Conservation (phyloP, 2,888 invertebrate species). For the Caenorhabditis japonica region DNA sequence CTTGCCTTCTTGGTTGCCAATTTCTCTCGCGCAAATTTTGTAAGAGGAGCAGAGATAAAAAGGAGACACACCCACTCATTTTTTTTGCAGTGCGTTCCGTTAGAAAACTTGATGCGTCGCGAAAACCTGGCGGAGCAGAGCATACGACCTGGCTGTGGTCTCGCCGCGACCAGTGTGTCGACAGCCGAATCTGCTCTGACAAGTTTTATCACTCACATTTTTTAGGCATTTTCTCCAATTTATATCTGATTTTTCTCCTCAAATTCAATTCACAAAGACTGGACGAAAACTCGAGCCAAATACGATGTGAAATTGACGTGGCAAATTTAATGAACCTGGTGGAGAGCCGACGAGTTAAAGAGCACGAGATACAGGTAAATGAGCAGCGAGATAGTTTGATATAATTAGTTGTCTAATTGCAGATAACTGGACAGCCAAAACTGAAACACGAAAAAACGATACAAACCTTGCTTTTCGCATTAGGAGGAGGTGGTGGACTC, state of each 20-base stretch:
- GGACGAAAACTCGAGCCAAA: constrained; percentile 6
- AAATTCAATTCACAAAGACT: background rate
- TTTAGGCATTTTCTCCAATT: constrained; percentile 15
- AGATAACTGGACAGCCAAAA: no score
- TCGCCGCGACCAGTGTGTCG: no score
- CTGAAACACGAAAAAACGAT: constrained; percentile 10
- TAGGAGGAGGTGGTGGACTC: constrained; percentile 13
- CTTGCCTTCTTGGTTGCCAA: no score
- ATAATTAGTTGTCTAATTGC: background rate
- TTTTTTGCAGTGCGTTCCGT: no score
- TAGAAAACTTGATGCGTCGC: no score
- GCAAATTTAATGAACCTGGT: constrained; percentile 22
- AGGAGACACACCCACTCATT: no score
- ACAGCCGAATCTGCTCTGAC: no score
- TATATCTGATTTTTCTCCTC: constrained; percentile 3
- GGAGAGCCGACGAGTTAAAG: constrained; percentile 20
- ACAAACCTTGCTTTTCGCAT: constrained; percentile 25
- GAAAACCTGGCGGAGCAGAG: no score
- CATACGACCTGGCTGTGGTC: no score
- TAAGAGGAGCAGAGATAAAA: no score
- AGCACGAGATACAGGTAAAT: constrained; percentile 3
- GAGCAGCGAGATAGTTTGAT: background rate
- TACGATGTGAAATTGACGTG: constrained; percentile 21
- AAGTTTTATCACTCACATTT: no score
- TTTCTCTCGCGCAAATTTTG: no score